Conservation (phyloP, 2,797 vertebrate genomes). For the Phataginus tetradactyla region DNA sequence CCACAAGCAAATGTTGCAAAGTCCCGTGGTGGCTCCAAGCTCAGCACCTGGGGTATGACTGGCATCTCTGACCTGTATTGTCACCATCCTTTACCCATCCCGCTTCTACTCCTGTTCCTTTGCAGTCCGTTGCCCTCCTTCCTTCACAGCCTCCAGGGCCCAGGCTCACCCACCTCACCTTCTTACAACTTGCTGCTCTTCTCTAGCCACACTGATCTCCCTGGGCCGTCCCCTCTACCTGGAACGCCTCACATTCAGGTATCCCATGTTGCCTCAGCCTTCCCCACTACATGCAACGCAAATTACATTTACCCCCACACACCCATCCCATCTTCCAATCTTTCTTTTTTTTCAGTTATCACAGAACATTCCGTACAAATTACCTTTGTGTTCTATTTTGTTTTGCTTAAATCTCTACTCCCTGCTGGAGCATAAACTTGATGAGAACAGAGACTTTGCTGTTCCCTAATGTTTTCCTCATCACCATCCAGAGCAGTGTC, state of each 20-base stretch:
- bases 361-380: background rate
- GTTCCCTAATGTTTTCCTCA: background rate
- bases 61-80: rapidly evolving
- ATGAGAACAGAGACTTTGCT: background rate
- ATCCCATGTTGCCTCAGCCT: no score
- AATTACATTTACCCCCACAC: background rate
- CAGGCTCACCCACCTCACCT: rapidly evolving
- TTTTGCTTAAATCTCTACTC: background rate
- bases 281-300: no score
- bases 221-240: background rate
- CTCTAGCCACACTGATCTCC: background rate
- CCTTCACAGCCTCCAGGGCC: background rate
- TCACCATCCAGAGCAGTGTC: background rate
- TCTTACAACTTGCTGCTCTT: background rate
- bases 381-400: background rate
- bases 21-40: background rate
- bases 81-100: rapidly evolving
- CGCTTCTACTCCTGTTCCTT: background rate
- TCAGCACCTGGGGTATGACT: background rate
- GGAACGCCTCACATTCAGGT: background rate
- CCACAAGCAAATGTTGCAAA: background rate
- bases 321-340: background rate
- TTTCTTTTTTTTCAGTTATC: background rate
- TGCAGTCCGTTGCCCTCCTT: background rate
- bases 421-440: background rate